Conservation (phyloP, 1,140 invertebrate species). For the Drosophila saltans region DNA sequence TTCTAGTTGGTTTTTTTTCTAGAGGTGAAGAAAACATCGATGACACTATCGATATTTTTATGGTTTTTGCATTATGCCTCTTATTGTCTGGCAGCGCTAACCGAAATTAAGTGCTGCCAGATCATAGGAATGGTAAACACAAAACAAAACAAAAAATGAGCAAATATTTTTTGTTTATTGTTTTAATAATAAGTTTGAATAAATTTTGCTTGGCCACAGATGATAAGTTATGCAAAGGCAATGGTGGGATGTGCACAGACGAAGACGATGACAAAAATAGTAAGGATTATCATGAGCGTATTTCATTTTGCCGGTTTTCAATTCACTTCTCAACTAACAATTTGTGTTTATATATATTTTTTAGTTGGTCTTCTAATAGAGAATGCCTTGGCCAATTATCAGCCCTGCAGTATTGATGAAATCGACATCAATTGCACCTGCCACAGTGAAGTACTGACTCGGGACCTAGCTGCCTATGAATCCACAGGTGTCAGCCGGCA, state of each 20-base stretch:
- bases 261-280: background rate
- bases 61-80: background rate
- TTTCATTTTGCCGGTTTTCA: slow-evolving; percentile 21
- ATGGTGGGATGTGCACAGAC: background rate
- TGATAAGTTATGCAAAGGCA: slow-evolving; percentile 22
- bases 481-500: slow-evolving; percentile 86
- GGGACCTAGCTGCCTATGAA: slow-evolving; percentile 89
- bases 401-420: slow-evolving; percentile 46
- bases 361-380: slow-evolving; percentile 65
- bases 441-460: slow-evolving; percentile 86
- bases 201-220: background rate
- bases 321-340: background rate
- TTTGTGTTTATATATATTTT: slow-evolving; percentile 12
- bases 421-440: slow-evolving; percentile 85
- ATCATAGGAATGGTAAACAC: slow-evolving; percentile 35
- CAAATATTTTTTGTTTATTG: slow-evolving; percentile 36
- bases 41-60: too few relatives aligned
- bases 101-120: background rate
- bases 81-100: slow-evolving; percentile 5
- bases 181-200: slow-evolving; percentile 35
- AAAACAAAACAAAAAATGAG: slow-evolving; percentile 34
- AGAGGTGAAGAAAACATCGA: too few relatives aligned
- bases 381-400: slow-evolving; percentile 38
- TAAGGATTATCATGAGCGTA: slow-evolving; percentile 33
- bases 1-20: slow-evolving; percentile 28